Evolutionary conservation across 1,140 invertebrate species (phyloP).

Genomic region (Diuraphis noxia): DNA sequence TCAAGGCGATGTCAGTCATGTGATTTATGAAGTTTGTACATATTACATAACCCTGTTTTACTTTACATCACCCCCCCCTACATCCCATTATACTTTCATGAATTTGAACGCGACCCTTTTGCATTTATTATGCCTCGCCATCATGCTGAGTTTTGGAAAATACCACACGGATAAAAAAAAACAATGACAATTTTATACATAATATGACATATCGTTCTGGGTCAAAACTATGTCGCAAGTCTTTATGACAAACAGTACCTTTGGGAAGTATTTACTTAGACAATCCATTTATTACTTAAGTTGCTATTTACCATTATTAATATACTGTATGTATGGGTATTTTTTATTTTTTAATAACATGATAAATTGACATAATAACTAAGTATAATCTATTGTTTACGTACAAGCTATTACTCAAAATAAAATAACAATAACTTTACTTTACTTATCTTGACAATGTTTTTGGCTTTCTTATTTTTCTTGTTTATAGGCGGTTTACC

Average conservation of each 20-base stretch:
- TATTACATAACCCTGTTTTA: conserved; percentile 32
- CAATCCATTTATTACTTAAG: conserved; percentile 29
- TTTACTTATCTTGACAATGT: neutral
- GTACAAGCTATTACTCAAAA: neutral
- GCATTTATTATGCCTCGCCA: neutral
- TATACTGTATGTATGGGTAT: neutral
- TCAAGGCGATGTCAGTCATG: conserved; percentile 41
- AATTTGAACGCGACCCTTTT: conserved; percentile 36
- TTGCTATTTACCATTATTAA: conserved; percentile 3
- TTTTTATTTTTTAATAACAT: conserved; percentile 1
- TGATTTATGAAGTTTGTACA: conserved; percentile 46
- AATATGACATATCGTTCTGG: neutral
- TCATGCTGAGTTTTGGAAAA: neutral
- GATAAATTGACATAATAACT: conserved; percentile 6
- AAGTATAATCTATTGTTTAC: neutral
- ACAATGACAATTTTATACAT: conserved; percentile 10
- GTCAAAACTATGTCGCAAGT: neutral
- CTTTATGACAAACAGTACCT: conserved; percentile 25
- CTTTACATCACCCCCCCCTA: conserved; percentile 22
- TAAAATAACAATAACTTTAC: neutral
- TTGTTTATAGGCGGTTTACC: neutral
- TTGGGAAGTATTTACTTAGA: conserved; percentile 33
- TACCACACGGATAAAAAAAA: conserved; percentile 1
- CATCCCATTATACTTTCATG: conserved; percentile 8
- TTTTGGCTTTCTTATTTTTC: neutral